phyloP scores from a whole-genome alignment of 2,113 vertebrate species.

The Silurus meridionalis region DNA sequence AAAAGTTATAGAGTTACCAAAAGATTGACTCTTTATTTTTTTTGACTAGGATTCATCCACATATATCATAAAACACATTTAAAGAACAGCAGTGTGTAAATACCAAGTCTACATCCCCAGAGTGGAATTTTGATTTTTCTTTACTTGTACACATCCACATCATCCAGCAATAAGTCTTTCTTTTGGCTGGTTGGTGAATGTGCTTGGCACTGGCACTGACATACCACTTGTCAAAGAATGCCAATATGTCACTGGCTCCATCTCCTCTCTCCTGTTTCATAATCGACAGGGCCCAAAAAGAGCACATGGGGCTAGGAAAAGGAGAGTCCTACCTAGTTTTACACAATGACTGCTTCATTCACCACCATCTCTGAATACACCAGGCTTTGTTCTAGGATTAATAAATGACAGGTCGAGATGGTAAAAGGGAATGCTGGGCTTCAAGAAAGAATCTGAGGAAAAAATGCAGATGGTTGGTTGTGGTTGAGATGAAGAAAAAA shows the following conservation, averaged over 20 bases:
- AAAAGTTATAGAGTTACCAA: too few species aligned
- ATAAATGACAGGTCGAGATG: constrained; percentile 22
- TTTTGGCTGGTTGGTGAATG: constrained; percentile 50
- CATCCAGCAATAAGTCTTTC: neutral
- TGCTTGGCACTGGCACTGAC: constrained; percentile 56
- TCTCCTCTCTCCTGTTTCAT: constrained; percentile 52
- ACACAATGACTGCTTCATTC: constrained; percentile 1
- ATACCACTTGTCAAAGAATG: constrained; percentile 65
- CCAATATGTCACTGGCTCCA: constrained; percentile 54
- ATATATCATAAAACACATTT: neutral
- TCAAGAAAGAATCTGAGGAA: neutral
- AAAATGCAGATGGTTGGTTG: neutral
- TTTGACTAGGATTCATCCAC: neutral
- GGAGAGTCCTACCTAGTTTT: neutral
- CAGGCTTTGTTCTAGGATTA: neutral
- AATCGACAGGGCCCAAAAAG: constrained; percentile 43
- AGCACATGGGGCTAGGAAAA: constrained; percentile 46
- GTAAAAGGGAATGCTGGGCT: neutral
- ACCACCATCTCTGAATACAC: neutral
- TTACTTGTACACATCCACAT: neutral
- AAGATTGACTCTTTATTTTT: too few species aligned
- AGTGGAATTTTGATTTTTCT: neutral
- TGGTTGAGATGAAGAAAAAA: neutral
- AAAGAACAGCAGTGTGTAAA: neutral
- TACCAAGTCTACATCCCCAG: neutral